These are phyloP conservation scores for Clepsis dumicolana DNA, from an alignment of 2,888 invertebrate species.

Conservation along the genomic window DNA sequence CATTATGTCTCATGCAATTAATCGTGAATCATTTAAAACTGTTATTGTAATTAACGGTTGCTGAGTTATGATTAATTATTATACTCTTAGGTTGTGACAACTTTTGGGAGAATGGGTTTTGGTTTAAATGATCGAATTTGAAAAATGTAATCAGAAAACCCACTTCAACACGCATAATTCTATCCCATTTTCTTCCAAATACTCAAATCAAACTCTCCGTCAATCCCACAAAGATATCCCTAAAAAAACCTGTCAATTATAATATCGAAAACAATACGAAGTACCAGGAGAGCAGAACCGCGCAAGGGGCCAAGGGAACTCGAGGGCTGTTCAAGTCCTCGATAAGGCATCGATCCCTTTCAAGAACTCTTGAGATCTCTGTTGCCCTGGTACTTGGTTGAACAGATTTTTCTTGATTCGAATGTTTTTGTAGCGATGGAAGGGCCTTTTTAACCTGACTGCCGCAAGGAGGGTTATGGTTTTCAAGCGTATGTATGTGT, in stretches of 20 bases:
- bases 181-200: background rate
- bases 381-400: conserved; percentile 19
- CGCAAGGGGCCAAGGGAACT: conserved; percentile 24
- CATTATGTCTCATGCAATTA: too few relatives aligned
- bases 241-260: conserved; percentile 29
- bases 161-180: too few relatives aligned
- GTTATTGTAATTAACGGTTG: too few relatives aligned
- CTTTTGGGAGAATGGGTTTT: too few relatives aligned
- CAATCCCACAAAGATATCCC: conserved; percentile 22
- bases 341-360: conserved; percentile 35
- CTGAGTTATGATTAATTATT: too few relatives aligned
- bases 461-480: too few relatives aligned
- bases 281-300: conserved; percentile 27
- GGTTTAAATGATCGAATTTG: too few relatives aligned
- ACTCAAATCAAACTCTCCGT: background rate
- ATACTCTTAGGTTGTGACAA: too few relatives aligned
- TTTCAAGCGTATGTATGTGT: too few relatives aligned
- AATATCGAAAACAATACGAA: conserved; percentile 33
- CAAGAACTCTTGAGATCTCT: conserved; percentile 24
- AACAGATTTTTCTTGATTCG: background rate
- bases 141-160: too few relatives aligned
- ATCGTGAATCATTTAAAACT: too few relatives aligned
- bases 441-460: background rate
- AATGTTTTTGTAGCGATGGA: background rate
- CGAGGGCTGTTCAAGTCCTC: conserved; percentile 35